Base-by-base conservation (phyloP, 1,140 invertebrate genomes). In the Mylabris phalerata region DNA sequence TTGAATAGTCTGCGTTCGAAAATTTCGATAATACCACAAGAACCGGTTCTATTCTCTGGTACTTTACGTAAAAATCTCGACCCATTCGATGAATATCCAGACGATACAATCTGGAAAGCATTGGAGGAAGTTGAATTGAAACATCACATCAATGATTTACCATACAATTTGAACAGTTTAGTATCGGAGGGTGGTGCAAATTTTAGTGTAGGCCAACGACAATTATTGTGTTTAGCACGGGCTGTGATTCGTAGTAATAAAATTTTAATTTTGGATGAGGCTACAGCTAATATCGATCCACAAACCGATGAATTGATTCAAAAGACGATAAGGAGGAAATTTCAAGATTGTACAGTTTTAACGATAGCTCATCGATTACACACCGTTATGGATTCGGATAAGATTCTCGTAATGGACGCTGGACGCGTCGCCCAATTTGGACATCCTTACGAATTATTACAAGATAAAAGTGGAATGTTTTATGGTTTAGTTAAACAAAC, bases 291-390 rank as follows among this genome's bases (percentile, higher is more conserved):
- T n/a, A n/a, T n/a, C n/a, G n/a, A n/a, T n/a, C n/a, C n/a, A n/a
- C n/a, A n/a, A n/a, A n/a, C n/a, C n/a, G n/a, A n/a, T n/a, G n/a
- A n/a, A n/a, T n/a, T n/a, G n/a, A n/a, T n/a, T n/a, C n/a, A n/a
- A n/a, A n/a, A n/a, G n/a, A n/a, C n/a, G n/a, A n/a, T n/a, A n/a
- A n/a, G 19, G 19, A 19, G 19, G 19, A 19, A 19, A 19, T 19
- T 19, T 19, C 19, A 19, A 19, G 19, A 86, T 19, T 88, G 85
- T 65, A 93, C 90, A 4, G 87, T 93, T 11, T 77, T 93, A 2
- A 90, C 89, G 1, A 89, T 93, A 59, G 90, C 90, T 39, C 90
- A 93, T 77, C 80, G 87, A 49, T 73, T 90, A 9, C 83, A 89
- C 67, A 92, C 89, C 3, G 84, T 92, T 11, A 81, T 92, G 77